Evolutionary conservation across 2,113 vertebrate genomes (phyloP), one percentile per base, ranked within the genome.

Genomic region (Nettapus auritus): DNA sequence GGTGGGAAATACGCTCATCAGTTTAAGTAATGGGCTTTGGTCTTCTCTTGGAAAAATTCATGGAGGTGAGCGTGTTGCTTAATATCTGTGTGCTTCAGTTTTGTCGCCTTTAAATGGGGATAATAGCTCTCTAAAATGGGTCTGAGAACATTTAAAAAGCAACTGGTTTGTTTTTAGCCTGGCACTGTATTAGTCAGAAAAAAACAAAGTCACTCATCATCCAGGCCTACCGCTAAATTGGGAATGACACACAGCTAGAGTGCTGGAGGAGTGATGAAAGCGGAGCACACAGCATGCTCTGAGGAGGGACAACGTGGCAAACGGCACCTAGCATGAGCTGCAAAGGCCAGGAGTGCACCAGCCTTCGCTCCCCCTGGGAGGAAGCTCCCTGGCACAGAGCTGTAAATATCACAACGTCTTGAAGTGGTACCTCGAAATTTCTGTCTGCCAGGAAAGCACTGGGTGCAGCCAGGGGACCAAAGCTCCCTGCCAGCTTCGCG

Each of bases 101-200:
- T 59, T 42, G 8, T 33, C n/a, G 12, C 36, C 60, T 91, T 53
- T 50, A 59, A 80, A 59, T 5, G 14, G 28, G 36, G 44, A 66
- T 53, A 44, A 63, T 20, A 81, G 15, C 68, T 86, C 63, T 86
- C 64, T 74, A 18, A 80, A 82, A 50, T 20, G 19, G 42, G 19
- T 36, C 76, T 55, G 78, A 86, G 78, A 82, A 82, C 13, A 13
- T 44, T 87, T 63, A 10, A 69, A 83, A 79, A 36, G 42, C 42
- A 69, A 29, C 46, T 56, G 40, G 9, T 46, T 86, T 75, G 55
- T 8, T 94, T 91, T 88, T 52, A 42, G 68, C 60, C 71, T 75
- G 36, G 55, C 50, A 18, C 19, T 11, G 17, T 59, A 63, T 92
- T 75, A 90, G 71, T 70, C 60, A 92, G 86, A 86, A 92, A 83